Percentiles rank a stretch among this genome's conserved stretches.
phyloP scores from a whole-genome alignment of 1,140 invertebrate species.

The Schmidtea mediterranea region DNA sequence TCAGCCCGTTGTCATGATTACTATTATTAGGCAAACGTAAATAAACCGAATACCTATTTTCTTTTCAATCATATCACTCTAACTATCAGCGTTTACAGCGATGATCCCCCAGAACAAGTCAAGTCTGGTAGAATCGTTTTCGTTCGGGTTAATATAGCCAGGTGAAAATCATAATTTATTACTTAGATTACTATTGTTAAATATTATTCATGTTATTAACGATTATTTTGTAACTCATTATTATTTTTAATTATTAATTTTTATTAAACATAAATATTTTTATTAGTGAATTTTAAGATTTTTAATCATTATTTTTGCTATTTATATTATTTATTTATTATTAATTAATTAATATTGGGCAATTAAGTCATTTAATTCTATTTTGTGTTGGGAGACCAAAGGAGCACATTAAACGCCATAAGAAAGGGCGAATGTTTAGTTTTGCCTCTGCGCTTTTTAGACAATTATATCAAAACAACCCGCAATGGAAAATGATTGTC shows the following conservation, averaged over 20 bases:
- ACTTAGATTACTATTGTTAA: background rate
- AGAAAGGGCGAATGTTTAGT: no score
- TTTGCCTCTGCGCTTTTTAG: no score
- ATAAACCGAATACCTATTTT: slow-evolving; percentile 12
- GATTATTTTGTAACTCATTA: background rate
- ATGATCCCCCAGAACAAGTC: background rate
- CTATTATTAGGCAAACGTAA: slow-evolving; percentile 12
- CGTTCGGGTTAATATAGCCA: background rate
- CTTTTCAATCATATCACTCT: slow-evolving; percentile 1
- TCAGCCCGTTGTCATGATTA: background rate
- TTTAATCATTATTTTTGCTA: no score
- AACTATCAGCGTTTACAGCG: background rate
- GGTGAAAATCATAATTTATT: background rate
- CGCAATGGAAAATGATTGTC: no score
- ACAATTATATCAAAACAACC: no score
- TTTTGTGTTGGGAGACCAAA: no score
- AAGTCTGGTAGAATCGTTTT: background rate
- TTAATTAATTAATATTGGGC: no score
- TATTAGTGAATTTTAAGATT: no score
- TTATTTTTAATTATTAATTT: background rate
- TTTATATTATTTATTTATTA: slow-evolving; percentile 21
- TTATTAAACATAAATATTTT: no score
- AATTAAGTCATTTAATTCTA: no score
- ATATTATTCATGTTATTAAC: background rate
- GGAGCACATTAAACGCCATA: no score